phyloP scores from a whole-genome alignment of 1,140 invertebrate genomes.

The Spodoptera litura region DNA sequence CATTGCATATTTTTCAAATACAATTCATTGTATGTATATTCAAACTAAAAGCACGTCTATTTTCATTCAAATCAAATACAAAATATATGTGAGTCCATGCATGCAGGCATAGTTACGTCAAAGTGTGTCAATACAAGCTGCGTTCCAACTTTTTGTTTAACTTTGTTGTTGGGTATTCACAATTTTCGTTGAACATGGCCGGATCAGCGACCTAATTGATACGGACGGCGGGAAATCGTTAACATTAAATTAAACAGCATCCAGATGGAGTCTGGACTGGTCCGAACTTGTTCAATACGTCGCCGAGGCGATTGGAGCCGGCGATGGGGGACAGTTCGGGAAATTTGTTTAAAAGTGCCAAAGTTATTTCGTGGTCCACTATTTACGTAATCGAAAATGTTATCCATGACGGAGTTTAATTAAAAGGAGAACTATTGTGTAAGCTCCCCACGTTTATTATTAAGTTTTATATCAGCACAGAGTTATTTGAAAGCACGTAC shows the following conservation, averaged over 20 bases:
- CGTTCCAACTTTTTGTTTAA: slow-evolving; percentile 30
- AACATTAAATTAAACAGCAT: slow-evolving; percentile 31
- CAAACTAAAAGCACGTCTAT: slow-evolving; percentile 23
- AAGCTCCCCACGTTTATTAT: background rate
- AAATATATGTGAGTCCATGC: slow-evolving; percentile 13
- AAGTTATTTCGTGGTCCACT: no score
- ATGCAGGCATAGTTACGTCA: slow-evolving; percentile 11
- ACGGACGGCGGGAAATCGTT: slow-evolving; percentile 32
- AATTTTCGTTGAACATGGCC: slow-evolving; percentile 24
- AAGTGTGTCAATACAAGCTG: slow-evolving; percentile 11
- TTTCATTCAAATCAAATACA: slow-evolving; percentile 34
- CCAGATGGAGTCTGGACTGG: slow-evolving; percentile 1
- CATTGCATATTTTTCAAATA: slow-evolving; percentile 17
- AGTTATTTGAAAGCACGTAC: background rate
- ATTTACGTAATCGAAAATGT: no score
- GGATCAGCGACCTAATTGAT: slow-evolving; percentile 41
- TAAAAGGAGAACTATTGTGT: background rate
- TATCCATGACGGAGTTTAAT: no score
- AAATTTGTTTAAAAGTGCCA: background rate
- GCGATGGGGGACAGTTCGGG: no score
- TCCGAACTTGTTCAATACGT: slow-evolving; percentile 24
- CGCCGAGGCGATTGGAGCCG: background rate
- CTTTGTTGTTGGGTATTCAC: slow-evolving; percentile 33
- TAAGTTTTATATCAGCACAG: background rate
- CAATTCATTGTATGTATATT: slow-evolving; percentile 35